Evolutionary conservation across 2,797 vertebrate species (phyloP).

Genomic region (Gephyroberyx darwinii): DNA sequence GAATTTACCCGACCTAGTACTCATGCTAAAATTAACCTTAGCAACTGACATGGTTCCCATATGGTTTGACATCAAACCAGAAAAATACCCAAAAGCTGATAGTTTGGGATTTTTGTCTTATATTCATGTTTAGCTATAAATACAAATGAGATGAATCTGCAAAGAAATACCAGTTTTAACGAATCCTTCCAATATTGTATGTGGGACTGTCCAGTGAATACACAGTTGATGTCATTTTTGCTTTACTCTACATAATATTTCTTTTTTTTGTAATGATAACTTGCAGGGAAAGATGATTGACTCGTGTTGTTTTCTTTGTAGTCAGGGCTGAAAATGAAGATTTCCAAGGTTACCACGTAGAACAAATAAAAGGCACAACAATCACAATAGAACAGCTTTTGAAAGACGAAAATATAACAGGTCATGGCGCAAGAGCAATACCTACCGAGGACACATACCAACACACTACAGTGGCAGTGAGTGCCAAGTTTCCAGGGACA

Average conservation of each 20-base stretch:
- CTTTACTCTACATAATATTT: neutral
- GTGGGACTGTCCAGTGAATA: neutral
- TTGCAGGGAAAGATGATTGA: conserved; percentile 31
- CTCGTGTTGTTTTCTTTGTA: conserved; percentile 43
- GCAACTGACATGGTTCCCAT: too few relatives aligned
- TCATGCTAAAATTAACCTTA: too few relatives aligned
- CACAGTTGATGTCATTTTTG: neutral
- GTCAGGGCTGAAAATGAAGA: conserved; percentile 50
- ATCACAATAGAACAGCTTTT: conserved; percentile 59
- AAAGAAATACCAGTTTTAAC: neutral
- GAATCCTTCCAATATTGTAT: neutral
- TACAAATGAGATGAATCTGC: too few relatives aligned
- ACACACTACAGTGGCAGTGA: conserved; percentile 29
- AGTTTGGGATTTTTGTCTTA: too few relatives aligned
- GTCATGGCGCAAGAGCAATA: conserved; percentile 51
- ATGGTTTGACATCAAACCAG: too few relatives aligned
- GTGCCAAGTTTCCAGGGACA: conserved; percentile 48
- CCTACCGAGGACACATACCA: conserved; percentile 49
- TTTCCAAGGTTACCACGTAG: conserved; percentile 57
- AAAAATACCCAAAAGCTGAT: too few relatives aligned
- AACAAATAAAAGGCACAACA: conserved; percentile 61
- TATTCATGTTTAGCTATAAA: too few relatives aligned
- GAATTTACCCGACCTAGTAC: too few relatives aligned
- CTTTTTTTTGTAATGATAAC: neutral
- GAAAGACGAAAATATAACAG: conserved; percentile 48